These are phyloP conservation scores for Gila robusta DNA, from an alignment of 2,797 vertebrate species.

Conservation along the genomic window DNA sequence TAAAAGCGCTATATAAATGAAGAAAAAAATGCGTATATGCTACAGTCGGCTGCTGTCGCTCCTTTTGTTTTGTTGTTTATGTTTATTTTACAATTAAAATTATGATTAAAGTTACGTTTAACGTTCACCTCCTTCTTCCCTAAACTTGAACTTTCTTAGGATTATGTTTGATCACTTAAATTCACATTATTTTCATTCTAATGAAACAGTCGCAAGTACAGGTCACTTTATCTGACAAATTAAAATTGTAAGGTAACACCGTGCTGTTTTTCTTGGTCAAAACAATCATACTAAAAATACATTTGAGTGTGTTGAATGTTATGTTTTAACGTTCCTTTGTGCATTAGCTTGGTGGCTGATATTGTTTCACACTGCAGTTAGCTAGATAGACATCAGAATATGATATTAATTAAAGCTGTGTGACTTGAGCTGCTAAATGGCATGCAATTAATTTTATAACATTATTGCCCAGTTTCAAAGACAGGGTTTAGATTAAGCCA, in stretches of 20 bases:
- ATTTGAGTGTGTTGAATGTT: background rate
- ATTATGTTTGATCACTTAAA: background rate
- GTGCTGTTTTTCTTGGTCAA: background rate
- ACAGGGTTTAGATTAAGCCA: no score
- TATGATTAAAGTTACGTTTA: background rate
- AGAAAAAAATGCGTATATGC: background rate
- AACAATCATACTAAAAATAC: background rate
- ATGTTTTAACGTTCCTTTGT: background rate
- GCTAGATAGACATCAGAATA: background rate
- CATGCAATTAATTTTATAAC: background rate
- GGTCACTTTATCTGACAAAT: background rate
- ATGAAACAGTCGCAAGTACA: background rate
- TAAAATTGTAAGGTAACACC: background rate
- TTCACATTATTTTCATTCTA: background rate
- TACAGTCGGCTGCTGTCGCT: background rate
- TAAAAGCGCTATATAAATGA: no score
- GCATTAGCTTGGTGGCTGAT: background rate
- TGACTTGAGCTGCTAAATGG: background rate
- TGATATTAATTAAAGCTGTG: background rate
- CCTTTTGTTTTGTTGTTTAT: background rate
- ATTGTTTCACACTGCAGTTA: background rate
- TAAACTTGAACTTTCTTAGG: background rate
- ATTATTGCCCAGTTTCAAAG: no score
- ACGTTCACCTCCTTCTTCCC: background rate
- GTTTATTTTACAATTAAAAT: background rate